Evolutionary conservation across 1,140 invertebrate species (phyloP), one percentile per base, ranked within the genome.

Genomic region (Drosophila varians): DNA sequence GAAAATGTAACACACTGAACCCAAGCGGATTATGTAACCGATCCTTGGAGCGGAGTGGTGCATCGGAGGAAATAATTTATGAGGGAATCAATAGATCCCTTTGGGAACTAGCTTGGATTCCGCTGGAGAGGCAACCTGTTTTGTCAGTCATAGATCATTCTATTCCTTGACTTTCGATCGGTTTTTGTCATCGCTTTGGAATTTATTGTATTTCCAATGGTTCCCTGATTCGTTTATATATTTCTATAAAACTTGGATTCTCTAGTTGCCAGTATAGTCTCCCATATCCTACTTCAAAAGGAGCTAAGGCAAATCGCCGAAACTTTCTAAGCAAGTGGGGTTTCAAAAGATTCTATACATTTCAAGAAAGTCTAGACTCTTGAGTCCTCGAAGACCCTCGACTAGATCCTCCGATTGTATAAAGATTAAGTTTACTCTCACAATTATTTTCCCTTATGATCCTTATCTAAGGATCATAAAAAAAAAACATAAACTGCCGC

Each of bases 11-110:
- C 43, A 52, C 71, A 71, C 38, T 34, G 36, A 57, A 57, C 25
- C 36, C 8, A 38, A 43, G 56, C 54, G 58, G 51, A 56, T 84
- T 84, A 84, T 86, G 76, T 84, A 84, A 84, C 55, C 55, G 51
- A 38, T 52, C 47, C 46, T 51, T 11, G 18, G 18, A n/a, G n/a
- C 23, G 1, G 7, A 14, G 31, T n/a, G n/a, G 21, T 18, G 36
- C 14, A 19, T n/a, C 5, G 9, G 12, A 1, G 36, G n/a, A 8
- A 5, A 16, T 38, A 16, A 14, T 7, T 1, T 0, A 14, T 6
- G 6, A 14, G 36, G 36, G 14, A 8, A 12, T 38, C 14, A 4
- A 16, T 12, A 38, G 14, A 12, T 4, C 2, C 4, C 0, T 14
- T 14, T 4, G 9, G 6, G 12, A 31, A 3, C 3, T 8, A 9